Conservation (phyloP, 2,113 vertebrate species). For the Mustela nigripes region DNA sequence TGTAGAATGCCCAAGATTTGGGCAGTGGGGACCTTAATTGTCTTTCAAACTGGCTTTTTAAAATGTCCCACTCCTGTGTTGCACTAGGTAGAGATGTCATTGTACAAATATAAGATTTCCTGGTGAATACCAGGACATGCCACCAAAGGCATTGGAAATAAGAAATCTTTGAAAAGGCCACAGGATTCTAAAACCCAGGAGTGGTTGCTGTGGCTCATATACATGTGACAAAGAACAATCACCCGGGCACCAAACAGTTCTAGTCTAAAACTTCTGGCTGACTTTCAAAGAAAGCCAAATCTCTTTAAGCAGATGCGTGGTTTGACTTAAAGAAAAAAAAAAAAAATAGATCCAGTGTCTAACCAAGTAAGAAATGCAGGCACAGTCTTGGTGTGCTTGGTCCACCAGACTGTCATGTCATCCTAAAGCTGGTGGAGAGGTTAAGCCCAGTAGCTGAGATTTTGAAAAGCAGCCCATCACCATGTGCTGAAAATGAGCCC, state of each 20-base stretch:
- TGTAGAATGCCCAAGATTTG: not conserved
- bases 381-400: not conserved
- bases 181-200: conserved; percentile 37
- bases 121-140: not conserved
- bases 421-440: not conserved
- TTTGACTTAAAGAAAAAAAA: conserved; percentile 39
- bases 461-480: not conserved
- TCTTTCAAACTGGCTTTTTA: conserved; percentile 23
- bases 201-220: not conserved
- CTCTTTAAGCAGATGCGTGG: not conserved
- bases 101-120: conserved; percentile 22
- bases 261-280: conserved; percentile 49
- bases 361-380: not conserved
- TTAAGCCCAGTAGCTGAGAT: not conserved
- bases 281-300: conserved; percentile 50
- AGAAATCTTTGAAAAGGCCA: not conserved
- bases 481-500: not conserved
- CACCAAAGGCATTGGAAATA: conserved; percentile 39
- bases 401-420: not conserved
- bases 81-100: not conserved
- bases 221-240: not conserved
- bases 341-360: not conserved
- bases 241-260: not conserved
- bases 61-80: not conserved
- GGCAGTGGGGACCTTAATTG: not conserved